Evolutionary conservation across 2,113 vertebrate genomes (phyloP), one percentile per base, ranked within the genome.

Genomic region (Euleptes europaea): DNA sequence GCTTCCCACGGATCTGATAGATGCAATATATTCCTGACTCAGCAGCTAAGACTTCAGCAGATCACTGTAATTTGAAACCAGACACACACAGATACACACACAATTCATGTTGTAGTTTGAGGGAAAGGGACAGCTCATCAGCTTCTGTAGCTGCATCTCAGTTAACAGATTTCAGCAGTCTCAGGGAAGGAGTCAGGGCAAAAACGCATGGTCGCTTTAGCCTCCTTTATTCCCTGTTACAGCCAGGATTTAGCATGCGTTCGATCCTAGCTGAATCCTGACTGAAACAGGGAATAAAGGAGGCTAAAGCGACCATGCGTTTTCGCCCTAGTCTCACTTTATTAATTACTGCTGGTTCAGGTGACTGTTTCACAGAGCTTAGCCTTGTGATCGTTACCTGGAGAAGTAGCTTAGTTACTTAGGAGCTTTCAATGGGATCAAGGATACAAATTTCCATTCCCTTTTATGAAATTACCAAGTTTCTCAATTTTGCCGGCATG

Each of bases 31-130:
- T 0, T 5, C 66, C 40, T 60, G 19, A 80, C 0, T 2, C 85
- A 89, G 49, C 42, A 84, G 35, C 65, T 71, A 26, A 47, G 31
- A 60, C 38, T 74, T 12, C n/a, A 84, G 38, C 28, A 33, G 71
- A 75, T 44, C 47, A 33, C 44, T 81, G 44, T 57, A 72, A 54
- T 79, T 66, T 85, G 75, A 77, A 74, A 40, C 67, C 81, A 76
- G 79, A 88, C 65, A 76, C 35, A 23, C 10, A 51, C 12, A 51
- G 5, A 51, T 15, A 13, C 51, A 54, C 51, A 51, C 0, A 28
- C 1, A 4, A 51, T 57, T 15, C 44, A 72, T 81, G 80, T 38
- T 21, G 3, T 47, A 71, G 3, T 31, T 86, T 51, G 80, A 67
- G 88, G 76, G 21, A 71, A 76, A 60, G 65, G 35, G 26, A 57